Percentiles rank a stretch among this genome's conserved stretches.
These are phyloP conservation scores for Danio aesculapii DNA, from an alignment of 2,797 vertebrate species.

Conservation along the genomic window DNA sequence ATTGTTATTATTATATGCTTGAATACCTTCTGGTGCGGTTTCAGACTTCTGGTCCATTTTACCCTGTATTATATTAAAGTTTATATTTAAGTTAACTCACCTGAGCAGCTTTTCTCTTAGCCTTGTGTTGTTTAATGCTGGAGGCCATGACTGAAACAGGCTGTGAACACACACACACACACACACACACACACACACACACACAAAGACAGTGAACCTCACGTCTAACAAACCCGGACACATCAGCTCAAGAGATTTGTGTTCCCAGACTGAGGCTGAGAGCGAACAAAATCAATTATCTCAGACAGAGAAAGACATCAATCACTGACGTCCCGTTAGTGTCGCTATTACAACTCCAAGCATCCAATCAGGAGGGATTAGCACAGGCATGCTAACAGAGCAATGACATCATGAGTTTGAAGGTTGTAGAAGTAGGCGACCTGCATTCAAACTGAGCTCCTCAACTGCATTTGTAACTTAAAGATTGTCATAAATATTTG, in stretches of 20 bases:
- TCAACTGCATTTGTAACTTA: not conserved
- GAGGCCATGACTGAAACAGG: constrained; percentile 64
- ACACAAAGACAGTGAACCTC: constrained; percentile 36
- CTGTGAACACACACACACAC: constrained; percentile 54
- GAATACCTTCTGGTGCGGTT: too few relatives aligned
- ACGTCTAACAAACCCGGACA: constrained; percentile 4
- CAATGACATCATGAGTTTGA: not conserved
- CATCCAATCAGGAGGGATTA: constrained; percentile 22
- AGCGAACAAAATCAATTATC: constrained; percentile 41
- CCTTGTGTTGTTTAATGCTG: constrained; percentile 65
- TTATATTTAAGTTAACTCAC: constrained; percentile 50
- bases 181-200: constrained; percentile 34
- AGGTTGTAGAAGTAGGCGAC: not conserved
- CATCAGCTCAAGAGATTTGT: constrained; percentile 23
- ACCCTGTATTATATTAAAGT: too few relatives aligned
- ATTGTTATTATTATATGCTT: too few relatives aligned
- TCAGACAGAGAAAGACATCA: constrained; percentile 35
- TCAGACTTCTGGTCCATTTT: too few relatives aligned
- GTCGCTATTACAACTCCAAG: constrained; percentile 13
- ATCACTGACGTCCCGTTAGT: constrained; percentile 28
- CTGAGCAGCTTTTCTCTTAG: constrained; percentile 60
- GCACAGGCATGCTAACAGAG: not conserved
- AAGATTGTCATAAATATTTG: too few relatives aligned
- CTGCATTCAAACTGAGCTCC: not conserved
- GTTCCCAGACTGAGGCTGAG: constrained; percentile 25